Base-by-base conservation (phyloP, 2,888 invertebrate species). In the Eristalinus aeneus region DNA sequence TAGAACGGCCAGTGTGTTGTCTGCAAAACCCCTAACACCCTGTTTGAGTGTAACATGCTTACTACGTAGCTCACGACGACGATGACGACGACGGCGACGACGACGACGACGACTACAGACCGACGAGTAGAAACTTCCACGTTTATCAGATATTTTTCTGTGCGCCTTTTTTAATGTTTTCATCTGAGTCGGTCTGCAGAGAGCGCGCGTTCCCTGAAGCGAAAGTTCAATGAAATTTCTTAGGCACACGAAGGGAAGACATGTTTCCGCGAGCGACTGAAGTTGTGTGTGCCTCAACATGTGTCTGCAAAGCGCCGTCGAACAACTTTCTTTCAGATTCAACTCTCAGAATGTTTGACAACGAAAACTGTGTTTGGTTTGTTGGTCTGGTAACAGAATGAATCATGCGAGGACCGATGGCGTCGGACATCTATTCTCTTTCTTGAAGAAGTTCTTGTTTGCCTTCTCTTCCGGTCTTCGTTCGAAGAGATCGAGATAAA, bases 161-260 rank as follows among this genome's bases (percentile, higher is more conserved):
- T 46, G 46, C 16, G 16, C 16, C 8, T 60, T 64, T 20, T 12
- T 54, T 34, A 34, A 34, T n/a, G 54, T 64, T 16, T 23, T 65
- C 32, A 64, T 72, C 65, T 27, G 58, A 32, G 34, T 56, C 31
- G 22, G 46, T 61, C 53, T 63, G 53, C 63, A 71, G 39, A 71
- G 60, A 60, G 36, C 27, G 39, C 39, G 23, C 67, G 22, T 36
- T 61, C 39, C 32, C 27, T 71, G 74, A 69, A 77, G 82, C 82
- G 82, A 82, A 82, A 82, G 86, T 82, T 80, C 75, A 86, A 86
- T 86, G 82, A 82, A 82, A 82, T 86, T 69, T 82, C 71, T 74
- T 77, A 64, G 69, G 77, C 34, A 86, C 86, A 78, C 69, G 64
- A 69, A 46, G 32, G 16, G 68, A 84, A 56, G 64, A 56, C 53